A percentile compares a stretch with the other conserved stretches of the same genome.
phyloP scores from a whole-genome alignment of 2,888 invertebrate genomes.

The Amiota mariae region DNA sequence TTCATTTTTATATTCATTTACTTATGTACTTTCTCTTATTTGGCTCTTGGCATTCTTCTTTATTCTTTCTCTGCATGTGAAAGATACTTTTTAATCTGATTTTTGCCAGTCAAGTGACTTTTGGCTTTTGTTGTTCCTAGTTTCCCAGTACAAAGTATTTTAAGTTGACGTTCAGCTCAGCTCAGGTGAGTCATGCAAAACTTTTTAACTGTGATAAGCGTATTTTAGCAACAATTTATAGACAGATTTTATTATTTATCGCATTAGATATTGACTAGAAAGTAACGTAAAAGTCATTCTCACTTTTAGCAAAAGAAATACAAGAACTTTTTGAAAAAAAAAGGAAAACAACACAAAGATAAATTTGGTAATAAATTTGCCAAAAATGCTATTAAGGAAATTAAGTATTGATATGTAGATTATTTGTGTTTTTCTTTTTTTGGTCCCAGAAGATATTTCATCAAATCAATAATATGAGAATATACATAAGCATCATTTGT shows the following conservation, averaged over 20 bases:
- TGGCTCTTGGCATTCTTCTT: constrained; percentile 20
- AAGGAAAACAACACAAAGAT: not conserved
- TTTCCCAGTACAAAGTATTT: not conserved
- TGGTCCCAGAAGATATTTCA: no score
- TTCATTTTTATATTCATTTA: no score
- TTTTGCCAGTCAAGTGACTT: constrained; percentile 60
- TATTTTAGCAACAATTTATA: constrained; percentile 52
- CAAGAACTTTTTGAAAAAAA: no score
- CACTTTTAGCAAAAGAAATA: not conserved
- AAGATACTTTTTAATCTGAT: constrained; percentile 61
- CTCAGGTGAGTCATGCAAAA: constrained; percentile 41
- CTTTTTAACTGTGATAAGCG: constrained; percentile 51
- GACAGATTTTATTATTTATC: constrained; percentile 46
- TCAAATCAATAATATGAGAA: no score
- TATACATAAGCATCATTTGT: no score
- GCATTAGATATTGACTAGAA: constrained; percentile 18
- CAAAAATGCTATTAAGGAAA: not conserved
- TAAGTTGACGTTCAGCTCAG: constrained; percentile 24
- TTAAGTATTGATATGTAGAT: not conserved
- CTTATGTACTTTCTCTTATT: not conserved
- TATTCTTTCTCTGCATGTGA: constrained; percentile 51
- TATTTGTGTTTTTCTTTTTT: not conserved
- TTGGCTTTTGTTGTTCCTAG: constrained; percentile 40
- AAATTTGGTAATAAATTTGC: constrained; percentile 7
- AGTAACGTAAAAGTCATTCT: not conserved